A percentile compares a stretch with the other conserved stretches of the same genome.
These are phyloP conservation scores for Leiothrix lutea DNA, from an alignment of 2,113 vertebrate species.

Conservation along the genomic window DNA sequence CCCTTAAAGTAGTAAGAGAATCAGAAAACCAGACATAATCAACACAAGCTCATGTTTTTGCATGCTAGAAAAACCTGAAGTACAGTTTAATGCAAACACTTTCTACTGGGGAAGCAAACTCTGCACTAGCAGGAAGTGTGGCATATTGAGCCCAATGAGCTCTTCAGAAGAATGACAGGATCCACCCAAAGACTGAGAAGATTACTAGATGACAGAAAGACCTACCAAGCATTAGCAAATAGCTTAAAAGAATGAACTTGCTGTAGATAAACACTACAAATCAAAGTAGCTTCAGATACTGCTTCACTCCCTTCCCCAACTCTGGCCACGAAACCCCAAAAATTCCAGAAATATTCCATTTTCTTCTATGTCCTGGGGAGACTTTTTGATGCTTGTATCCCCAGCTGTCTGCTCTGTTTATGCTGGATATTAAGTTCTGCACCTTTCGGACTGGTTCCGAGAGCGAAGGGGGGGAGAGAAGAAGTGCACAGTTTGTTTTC, in stretches of 20 bases:
- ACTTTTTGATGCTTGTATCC: not conserved
- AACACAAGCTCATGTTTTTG: not conserved
- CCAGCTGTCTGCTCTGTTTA: not conserved
- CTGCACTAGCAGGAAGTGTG: accelerated
- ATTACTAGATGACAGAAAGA: not conserved
- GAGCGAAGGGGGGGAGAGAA: too few species aligned
- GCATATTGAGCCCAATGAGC: not conserved
- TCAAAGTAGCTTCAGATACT: not conserved
- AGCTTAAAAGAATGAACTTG: not conserved
- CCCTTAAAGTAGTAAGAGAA: not conserved
- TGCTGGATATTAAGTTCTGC: not conserved
- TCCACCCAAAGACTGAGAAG: not conserved
- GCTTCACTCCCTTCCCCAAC: not conserved
- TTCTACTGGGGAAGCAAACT: not conserved
- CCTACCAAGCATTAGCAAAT: not conserved
- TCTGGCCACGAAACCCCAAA: accelerated
- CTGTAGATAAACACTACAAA: not conserved
- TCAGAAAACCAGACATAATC: not conserved
- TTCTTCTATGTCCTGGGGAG: not conserved
- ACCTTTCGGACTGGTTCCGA: too few species aligned
- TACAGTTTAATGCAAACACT: not conserved
- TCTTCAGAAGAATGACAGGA: not conserved
- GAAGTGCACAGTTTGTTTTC: too few species aligned
- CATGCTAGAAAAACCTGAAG: not conserved
- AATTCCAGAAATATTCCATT: not conserved